Conservation (phyloP, 2,797 vertebrate genomes). For the Percopsis omiscomaycus region DNA sequence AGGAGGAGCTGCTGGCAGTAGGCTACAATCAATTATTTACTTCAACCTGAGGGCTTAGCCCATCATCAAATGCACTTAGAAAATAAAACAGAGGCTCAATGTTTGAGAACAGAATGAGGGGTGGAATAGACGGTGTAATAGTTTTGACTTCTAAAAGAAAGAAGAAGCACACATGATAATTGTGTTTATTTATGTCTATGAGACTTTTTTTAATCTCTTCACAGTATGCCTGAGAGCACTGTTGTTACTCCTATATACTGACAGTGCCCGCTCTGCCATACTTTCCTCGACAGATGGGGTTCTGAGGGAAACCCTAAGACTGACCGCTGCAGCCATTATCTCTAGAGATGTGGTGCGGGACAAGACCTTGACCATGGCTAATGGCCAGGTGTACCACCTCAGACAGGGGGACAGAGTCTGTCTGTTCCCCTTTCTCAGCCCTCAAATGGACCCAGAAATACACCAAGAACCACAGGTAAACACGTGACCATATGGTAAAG, state of each 20-base stretch:
- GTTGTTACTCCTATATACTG: too few relatives aligned
- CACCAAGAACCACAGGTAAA: slow-evolving; percentile 86
- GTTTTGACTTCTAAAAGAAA: slow-evolving; percentile 9
- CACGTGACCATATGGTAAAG: not conserved
- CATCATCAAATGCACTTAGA: slow-evolving; percentile 1
- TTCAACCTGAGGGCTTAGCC: slow-evolving; percentile 12
- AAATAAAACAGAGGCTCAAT: slow-evolving; percentile 14
- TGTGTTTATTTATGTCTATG: slow-evolving; percentile 28
- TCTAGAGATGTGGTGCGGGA: slow-evolving; percentile 81
- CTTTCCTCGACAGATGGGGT: slow-evolving; percentile 66
- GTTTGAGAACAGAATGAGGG: slow-evolving; percentile 31
- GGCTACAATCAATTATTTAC: slow-evolving; percentile 24
- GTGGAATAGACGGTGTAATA: not conserved
- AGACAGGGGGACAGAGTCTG: slow-evolving; percentile 84
- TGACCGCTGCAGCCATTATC: slow-evolving; percentile 86
- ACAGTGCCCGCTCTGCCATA: slow-evolving; percentile 9
- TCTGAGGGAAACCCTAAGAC: slow-evolving; percentile 82
- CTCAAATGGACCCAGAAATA: slow-evolving; percentile 87
- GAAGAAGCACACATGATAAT: slow-evolving; percentile 26
- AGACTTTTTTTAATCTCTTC: slow-evolving; percentile 26
- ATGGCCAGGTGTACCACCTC: slow-evolving; percentile 77
- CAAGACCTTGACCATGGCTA: slow-evolving; percentile 74
- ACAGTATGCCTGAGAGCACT: slow-evolving; percentile 16
- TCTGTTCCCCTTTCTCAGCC: slow-evolving; percentile 87
- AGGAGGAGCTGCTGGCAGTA: slow-evolving; percentile 34